These are phyloP conservation scores for Motacilla alba DNA, from an alignment of 2,113 vertebrate species.

Conservation along the genomic window DNA sequence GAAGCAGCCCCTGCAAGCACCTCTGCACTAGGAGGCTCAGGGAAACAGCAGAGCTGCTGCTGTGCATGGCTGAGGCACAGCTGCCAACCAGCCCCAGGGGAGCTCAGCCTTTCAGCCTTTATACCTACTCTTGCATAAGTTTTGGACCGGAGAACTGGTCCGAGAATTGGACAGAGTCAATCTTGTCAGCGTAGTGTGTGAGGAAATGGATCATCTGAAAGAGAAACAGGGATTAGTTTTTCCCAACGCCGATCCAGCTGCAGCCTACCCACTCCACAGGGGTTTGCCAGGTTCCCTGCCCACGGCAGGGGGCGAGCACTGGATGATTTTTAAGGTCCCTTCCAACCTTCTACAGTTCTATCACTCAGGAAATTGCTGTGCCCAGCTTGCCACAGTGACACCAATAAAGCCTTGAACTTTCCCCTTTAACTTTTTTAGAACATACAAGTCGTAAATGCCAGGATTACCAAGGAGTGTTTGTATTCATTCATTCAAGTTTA, in stretches of 20 bases:
- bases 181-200: slow-evolving; percentile 95
- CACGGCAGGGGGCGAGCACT: background rate
- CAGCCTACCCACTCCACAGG: background rate
- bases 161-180: slow-evolving; percentile 98
- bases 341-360: background rate
- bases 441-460: background rate
- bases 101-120: background rate
- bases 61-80: background rate
- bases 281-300: background rate
- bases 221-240: background rate
- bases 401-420: background rate
- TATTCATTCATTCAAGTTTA: slow-evolving; percentile 37
- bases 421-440: background rate
- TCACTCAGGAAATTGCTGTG: background rate
- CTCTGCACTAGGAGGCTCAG: background rate
- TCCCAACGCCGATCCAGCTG: background rate
- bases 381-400: background rate
- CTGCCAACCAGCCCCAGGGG: background rate
- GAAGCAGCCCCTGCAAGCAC: background rate
- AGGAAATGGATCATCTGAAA: slow-evolving; percentile 97
- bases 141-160: slow-evolving; percentile 99
- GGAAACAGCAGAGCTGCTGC: background rate
- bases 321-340: background rate
- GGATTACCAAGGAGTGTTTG: background rate
- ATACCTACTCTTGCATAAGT: slow-evolving; percentile 98